Evolutionary conservation across 92 coral and sea anemone genomes (phyloP), one percentile per base, ranked within the genome.

Genomic region (Blastomussa wellsi): DNA sequence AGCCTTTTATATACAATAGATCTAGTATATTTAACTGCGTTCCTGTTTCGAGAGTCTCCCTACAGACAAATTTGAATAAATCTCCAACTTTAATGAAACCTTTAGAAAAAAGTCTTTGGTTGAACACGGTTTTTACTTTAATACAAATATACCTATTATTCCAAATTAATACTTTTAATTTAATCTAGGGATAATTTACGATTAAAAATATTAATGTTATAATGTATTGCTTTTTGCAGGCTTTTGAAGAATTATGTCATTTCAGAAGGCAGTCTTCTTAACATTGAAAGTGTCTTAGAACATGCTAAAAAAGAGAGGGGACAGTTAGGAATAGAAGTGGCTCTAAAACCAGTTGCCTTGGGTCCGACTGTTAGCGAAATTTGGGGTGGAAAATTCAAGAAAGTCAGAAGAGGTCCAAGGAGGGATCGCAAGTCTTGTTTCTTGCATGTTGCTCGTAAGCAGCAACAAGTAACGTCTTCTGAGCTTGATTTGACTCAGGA

Each of bases 351-450:
- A 28, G 14, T 14, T 17, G 5, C 26, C 22, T 32, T 77, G 33
- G 49, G 48, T 52, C 11, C 4, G 4, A 32, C 36, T 36, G 8
- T 77, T 0, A 55, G 14, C 17, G 67, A 35, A 20, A 20, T 22
- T 10, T 77, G 69, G 69, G 69, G 47, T 77, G 68, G n/a, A 31
- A 77, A 48, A 35, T 42, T 76, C 66, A 76, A 76, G 80, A 49
- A 22, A 19, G 80, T 19, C 20, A 26, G 14, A 35, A 51, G 67
- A 77, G 80, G 80, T 31, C 29, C 42, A 33, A 32, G 80, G 15
- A 36, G 26, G 5, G 48, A 35, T 33, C 32, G 12, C 1, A 77
- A 77, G 32, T 0, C 0, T 22, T 55, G 0, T 36, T 35, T 48
- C 10, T 11, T 55, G 69, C 53, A 77, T 55, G 7, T 77, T 31